These are phyloP conservation scores for Anoura caudifer DNA, from an alignment of 2,113 vertebrate genomes.

Conservation along the genomic window DNA sequence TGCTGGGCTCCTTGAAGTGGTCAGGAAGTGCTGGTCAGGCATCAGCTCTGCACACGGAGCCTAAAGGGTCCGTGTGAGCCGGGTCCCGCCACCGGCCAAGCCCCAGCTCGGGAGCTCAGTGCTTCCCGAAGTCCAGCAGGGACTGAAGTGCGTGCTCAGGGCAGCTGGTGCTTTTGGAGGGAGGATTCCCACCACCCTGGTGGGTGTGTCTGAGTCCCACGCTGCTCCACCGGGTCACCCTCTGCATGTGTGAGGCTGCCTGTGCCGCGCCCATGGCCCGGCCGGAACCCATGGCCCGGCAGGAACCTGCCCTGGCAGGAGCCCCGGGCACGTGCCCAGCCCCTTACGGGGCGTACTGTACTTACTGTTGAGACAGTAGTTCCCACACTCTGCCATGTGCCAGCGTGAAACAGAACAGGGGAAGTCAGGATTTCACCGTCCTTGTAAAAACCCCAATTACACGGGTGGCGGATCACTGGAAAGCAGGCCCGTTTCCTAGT, in stretches of 20 bases:
- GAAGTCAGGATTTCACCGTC: slow-evolving; percentile 61
- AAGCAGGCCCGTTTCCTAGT: neutral
- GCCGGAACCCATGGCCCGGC: neutral
- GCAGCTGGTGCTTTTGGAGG: neutral
- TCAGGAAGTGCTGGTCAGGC: neutral
- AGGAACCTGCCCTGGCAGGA: neutral
- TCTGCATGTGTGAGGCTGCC: neutral
- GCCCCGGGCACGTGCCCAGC: slow-evolving; percentile 31
- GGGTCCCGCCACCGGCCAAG: neutral
- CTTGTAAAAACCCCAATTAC: neutral
- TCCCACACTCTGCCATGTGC: slow-evolving; percentile 92
- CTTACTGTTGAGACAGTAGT: slow-evolving; percentile 98
- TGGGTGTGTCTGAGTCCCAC: neutral
- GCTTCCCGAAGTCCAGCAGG: neutral
- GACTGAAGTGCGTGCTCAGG: neutral
- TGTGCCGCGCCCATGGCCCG: neutral
- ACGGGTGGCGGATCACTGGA: neutral
- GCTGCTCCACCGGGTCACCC: neutral
- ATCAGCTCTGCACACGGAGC: neutral
- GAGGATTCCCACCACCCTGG: neutral
- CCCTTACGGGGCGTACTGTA: slow-evolving; percentile 65
- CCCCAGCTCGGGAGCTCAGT: neutral
- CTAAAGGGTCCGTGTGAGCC: neutral
- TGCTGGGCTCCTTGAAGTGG: neutral
- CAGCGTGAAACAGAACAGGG: slow-evolving; percentile 85